Evolutionary conservation across 2,888 invertebrate species (phyloP).

Genomic region (Drosophila anceps): DNA sequence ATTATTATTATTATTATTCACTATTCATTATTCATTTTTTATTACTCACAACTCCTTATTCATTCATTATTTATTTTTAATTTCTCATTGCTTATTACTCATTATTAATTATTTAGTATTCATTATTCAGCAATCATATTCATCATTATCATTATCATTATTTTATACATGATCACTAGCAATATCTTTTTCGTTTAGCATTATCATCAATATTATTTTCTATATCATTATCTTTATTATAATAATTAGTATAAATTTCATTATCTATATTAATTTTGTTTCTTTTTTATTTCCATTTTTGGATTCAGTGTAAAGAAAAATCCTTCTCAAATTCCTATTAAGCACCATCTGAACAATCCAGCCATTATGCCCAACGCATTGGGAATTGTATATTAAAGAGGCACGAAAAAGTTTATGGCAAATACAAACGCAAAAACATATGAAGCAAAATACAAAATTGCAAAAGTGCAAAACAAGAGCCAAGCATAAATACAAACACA

Average conservation of each 20-base stretch:
- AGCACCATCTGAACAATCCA: conserved; percentile 14
- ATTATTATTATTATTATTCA: no score
- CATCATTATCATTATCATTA: background rate
- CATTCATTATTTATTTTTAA: background rate
- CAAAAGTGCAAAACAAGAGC: conserved; percentile 73
- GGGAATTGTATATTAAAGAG: conserved; percentile 31
- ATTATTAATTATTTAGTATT: no score
- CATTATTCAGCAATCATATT: background rate
- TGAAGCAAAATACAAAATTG: conserved; percentile 67
- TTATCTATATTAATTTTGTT: background rate
- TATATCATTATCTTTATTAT: background rate
- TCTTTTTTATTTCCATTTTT: background rate
- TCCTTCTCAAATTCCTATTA: background rate
- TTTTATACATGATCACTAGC: background rate
- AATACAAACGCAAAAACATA: conserved; percentile 62
- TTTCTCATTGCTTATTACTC: background rate
- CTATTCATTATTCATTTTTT: background rate
- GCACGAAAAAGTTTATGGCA: conserved; percentile 44
- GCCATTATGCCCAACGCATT: conserved; percentile 17
- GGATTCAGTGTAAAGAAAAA: background rate
- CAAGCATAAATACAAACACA: conserved; percentile 11
- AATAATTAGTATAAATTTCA: background rate
- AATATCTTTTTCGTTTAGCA: background rate
- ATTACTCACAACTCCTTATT: no score
- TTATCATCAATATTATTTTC: background rate